phyloP scores from a whole-genome alignment of 2,113 vertebrate species.

The Enhydra lutris region DNA sequence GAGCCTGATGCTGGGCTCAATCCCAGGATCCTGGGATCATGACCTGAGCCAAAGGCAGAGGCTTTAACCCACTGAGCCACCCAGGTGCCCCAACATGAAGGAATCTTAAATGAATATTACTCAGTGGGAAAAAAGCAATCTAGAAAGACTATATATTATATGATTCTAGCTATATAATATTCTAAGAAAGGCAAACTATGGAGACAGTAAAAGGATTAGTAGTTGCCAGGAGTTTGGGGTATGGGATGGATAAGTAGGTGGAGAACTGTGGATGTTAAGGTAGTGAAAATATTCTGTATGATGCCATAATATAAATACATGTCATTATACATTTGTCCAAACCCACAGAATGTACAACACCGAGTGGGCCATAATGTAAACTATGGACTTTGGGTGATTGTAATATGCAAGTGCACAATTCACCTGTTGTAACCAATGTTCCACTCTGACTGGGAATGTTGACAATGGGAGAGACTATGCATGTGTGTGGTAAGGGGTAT shows the following conservation, averaged over 20 bases:
- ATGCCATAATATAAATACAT: neutral
- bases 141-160: neutral
- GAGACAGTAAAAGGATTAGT: neutral
- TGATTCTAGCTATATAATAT: neutral
- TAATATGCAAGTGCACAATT: neutral
- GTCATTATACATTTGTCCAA: neutral
- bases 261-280: neutral
- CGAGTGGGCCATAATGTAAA: neutral
- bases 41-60: no score
- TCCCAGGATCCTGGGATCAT: no score
- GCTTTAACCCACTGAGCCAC: no score
- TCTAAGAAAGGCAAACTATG: neutral
- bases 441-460: neutral
- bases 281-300: neutral
- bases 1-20: rapidly evolving
- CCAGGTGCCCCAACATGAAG: neutral
- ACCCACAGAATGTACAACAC: neutral
- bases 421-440: neutral
- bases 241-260: neutral
- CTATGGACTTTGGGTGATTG: neutral
- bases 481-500: neutral
- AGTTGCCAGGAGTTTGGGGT: neutral
- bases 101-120: neutral
- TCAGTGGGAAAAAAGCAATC: neutral
- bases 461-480: neutral